A percentile compares a stretch with the other conserved stretches of the same genome.
Evolutionary conservation across 64 coral and sea anemone genomes (phyloP).

Genomic region (Montipora cactus): DNA sequence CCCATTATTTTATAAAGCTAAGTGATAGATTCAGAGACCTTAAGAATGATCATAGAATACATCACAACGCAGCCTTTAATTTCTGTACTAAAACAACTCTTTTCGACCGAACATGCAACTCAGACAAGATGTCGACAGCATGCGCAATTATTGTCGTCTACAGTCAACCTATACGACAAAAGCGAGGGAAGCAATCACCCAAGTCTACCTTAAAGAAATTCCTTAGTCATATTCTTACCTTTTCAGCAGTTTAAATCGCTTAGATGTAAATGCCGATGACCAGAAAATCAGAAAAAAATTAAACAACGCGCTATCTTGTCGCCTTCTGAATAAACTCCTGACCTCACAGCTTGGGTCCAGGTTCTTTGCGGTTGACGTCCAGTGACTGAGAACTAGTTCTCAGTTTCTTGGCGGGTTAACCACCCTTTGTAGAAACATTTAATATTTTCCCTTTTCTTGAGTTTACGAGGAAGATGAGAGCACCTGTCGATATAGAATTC

Average conservation of each 20-base stretch:
- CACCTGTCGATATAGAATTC: no score
- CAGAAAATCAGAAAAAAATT: not conserved
- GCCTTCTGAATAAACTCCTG: not conserved
- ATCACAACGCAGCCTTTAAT: not conserved
- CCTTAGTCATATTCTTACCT: not conserved
- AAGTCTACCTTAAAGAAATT: not conserved
- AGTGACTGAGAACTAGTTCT: not conserved
- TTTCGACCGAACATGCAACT: no score
- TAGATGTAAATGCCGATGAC: not conserved
- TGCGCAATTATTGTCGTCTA: not conserved
- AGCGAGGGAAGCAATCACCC: not conserved
- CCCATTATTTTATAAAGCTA: not conserved
- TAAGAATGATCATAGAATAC: not conserved
- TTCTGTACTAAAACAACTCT: no score
- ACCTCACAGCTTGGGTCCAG: not conserved
- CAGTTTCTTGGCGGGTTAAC: not conserved
- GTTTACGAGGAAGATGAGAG: no score
- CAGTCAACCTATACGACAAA: not conserved
- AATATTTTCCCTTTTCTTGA: no score
- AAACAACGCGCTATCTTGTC: not conserved
- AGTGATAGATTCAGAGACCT: not conserved
- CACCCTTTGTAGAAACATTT: no score
- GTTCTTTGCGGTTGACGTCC: not conserved
- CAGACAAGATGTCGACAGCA: slow-evolving; percentile 8
- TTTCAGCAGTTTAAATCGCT: not conserved